These are phyloP conservation scores for Probaryconus sp. DNA, from an alignment of 1,140 invertebrate species.

Conservation along the genomic window DNA sequence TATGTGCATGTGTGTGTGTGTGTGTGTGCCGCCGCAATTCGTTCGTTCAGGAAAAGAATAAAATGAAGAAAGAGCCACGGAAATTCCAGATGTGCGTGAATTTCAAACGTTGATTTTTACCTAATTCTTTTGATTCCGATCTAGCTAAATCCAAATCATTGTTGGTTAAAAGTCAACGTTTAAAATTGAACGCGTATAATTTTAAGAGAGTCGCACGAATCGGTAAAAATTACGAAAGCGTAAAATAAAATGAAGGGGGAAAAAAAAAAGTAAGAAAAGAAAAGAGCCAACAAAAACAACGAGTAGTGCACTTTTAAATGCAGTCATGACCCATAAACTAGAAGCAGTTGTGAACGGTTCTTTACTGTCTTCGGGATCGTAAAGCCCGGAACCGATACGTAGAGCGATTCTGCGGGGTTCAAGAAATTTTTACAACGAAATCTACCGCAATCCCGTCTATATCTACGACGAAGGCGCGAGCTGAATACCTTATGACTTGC, in stretches of 20 bases:
- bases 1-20: constrained; percentile 6
- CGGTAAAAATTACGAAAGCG: too few relatives aligned
- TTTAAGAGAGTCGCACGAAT: too few relatives aligned
- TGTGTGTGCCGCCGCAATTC: constrained; percentile 9
- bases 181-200: too few relatives aligned
- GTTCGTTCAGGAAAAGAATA: constrained; percentile 1
- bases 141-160: too few relatives aligned
- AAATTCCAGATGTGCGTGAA: constrained; percentile 21
- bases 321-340: constrained; percentile 60
- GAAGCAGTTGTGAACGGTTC: constrained; percentile 52
- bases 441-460: constrained; percentile 32
- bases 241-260: constrained; percentile 18
- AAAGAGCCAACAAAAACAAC: constrained; percentile 4
- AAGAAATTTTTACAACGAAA: constrained; percentile 32
- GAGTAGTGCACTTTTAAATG: constrained; percentile 31
- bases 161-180: too few relatives aligned
- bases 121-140: too few relatives aligned
- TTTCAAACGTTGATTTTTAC: too few relatives aligned
- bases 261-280: background rate
- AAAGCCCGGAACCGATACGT: constrained; percentile 50
- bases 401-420: constrained; percentile 21
- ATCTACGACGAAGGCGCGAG: constrained; percentile 33
- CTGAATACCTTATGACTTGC: constrained; percentile 34
- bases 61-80: constrained; percentile 6
- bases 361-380: constrained; percentile 62